phyloP scores from a whole-genome alignment of 2,113 vertebrate genomes.

The Ceratotherium simum region DNA sequence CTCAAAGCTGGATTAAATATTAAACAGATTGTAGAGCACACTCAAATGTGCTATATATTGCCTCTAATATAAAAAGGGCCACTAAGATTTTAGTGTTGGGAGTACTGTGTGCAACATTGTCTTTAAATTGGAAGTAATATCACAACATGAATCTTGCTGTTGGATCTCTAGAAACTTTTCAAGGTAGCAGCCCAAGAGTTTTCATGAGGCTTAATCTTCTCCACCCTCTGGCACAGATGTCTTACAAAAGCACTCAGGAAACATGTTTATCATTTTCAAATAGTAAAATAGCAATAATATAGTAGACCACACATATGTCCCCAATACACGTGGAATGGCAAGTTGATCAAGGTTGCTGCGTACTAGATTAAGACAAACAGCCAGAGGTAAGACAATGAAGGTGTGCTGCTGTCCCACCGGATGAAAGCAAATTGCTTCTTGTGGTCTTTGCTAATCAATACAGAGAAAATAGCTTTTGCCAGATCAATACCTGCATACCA shows the following conservation, averaged over 20 bases:
- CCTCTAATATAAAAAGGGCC: background rate
- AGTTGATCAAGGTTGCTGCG: background rate
- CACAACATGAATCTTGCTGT: background rate
- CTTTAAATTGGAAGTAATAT: background rate
- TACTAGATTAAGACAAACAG: slow-evolving; percentile 3
- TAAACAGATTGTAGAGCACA: background rate
- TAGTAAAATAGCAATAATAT: background rate
- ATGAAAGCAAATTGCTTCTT: slow-evolving; percentile 51
- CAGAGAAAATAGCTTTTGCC: slow-evolving; percentile 51
- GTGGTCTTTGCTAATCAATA: slow-evolving; percentile 54
- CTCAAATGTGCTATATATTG: background rate
- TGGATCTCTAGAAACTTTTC: background rate
- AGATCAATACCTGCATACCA: slow-evolving; percentile 43
- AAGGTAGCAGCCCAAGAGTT: background rate
- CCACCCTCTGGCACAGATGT: background rate
- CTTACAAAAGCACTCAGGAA: background rate
- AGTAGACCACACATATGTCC: background rate
- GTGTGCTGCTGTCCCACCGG: background rate
- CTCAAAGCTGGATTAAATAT: slow-evolving; percentile 30
- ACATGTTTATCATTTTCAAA: background rate
- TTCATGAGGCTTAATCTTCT: background rate
- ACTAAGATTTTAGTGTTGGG: background rate
- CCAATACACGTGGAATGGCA: background rate
- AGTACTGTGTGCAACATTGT: background rate
- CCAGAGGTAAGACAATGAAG: background rate